Conservation (phyloP, 53 echinoderm and acorn worm genomes). For the Actinopyga echinites region DNA sequence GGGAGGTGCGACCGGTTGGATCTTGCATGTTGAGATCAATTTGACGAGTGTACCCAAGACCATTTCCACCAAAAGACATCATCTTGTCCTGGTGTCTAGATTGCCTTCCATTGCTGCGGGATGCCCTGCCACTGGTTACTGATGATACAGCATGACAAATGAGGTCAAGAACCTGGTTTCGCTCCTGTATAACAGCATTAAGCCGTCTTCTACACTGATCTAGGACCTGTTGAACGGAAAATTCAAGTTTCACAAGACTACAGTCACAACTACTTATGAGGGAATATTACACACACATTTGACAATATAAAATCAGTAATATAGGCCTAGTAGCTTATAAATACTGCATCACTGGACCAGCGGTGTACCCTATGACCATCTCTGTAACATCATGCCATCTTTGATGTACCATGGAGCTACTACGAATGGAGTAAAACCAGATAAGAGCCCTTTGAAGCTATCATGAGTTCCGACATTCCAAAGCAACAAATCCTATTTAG, state of each 20-base stretch:
- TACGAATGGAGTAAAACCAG: too few species aligned
- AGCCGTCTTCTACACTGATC: slow-evolving; percentile 89
- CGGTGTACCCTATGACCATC: too few species aligned
- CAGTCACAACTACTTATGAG: not conserved
- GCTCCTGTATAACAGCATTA: slow-evolving; percentile 94
- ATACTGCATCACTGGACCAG: too few species aligned
- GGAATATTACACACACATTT: not conserved
- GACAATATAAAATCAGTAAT: not conserved
- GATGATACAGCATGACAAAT: slow-evolving; percentile 98
- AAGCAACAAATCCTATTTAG: too few species aligned
- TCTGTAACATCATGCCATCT: too few species aligned
- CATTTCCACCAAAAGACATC: slow-evolving; percentile 77
- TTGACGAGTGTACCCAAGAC: slow-evolving; percentile 89
- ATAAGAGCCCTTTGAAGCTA: too few species aligned
- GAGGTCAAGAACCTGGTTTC: slow-evolving; percentile 97
- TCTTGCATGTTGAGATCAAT: slow-evolving; percentile 72
- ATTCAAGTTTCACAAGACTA: not conserved
- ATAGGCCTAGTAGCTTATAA: not conserved
- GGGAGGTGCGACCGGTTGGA: slow-evolving; percentile 38
- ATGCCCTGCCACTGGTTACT: slow-evolving; percentile 86
- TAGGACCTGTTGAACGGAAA: slow-evolving; percentile 60
- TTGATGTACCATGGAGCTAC: too few species aligned
- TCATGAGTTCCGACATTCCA: too few species aligned
- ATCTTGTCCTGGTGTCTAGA: slow-evolving; percentile 75
- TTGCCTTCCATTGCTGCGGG: slow-evolving; percentile 75